A percentile compares a stretch with the other conserved stretches of the same genome.
Evolutionary conservation across 2,797 vertebrate genomes (phyloP).

Genomic region (Apogon hyalosoma): DNA sequence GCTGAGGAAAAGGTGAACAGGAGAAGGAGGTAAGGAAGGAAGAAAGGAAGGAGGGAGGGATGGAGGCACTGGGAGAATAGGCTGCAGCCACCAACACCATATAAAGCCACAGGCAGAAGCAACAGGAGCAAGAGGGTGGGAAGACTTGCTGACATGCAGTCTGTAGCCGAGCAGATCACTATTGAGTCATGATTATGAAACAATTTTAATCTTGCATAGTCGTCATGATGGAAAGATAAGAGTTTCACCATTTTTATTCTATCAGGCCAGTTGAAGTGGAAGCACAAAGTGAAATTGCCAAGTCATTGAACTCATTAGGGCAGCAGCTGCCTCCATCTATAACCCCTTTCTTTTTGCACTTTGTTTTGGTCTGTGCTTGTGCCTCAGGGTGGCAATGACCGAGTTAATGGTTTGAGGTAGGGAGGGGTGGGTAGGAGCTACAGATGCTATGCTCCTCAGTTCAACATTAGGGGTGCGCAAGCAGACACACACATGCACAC

Average conservation of each 20-base stretch:
- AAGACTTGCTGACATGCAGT: slow-evolving; percentile 51
- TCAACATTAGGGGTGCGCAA: slow-evolving; percentile 55
- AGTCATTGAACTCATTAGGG: slow-evolving; percentile 69
- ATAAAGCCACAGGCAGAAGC: slow-evolving; percentile 39
- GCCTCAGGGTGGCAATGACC: slow-evolving; percentile 76
- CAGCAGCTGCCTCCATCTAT: slow-evolving; percentile 78
- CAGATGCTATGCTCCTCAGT: slow-evolving; percentile 70
- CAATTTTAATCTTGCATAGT: slow-evolving; percentile 30
- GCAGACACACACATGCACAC: slow-evolving; percentile 18
- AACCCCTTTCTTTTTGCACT: slow-evolving; percentile 55
- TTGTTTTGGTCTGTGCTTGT: slow-evolving; percentile 62
- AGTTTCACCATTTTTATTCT: slow-evolving; percentile 45
- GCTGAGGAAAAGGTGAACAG: slow-evolving; percentile 15
- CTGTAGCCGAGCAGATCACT: slow-evolving; percentile 28
- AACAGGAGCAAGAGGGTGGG: slow-evolving; percentile 8
- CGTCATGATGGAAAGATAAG: slow-evolving; percentile 28
- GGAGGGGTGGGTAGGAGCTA: slow-evolving; percentile 49
- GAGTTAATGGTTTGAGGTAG: slow-evolving; percentile 71
- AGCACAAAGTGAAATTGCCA: slow-evolving; percentile 31
- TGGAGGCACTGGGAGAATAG: slow-evolving; percentile 7
- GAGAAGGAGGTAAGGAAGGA: not conserved
- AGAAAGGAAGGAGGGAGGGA: not conserved
- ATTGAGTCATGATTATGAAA: slow-evolving; percentile 47
- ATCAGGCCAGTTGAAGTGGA: slow-evolving; percentile 60
- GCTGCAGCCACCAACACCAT: slow-evolving; percentile 33